Percentiles rank a stretch among this genome's conserved stretches.
These are phyloP conservation scores for Nettapus auritus DNA, from an alignment of 2,113 vertebrate species.

Conservation along the genomic window DNA sequence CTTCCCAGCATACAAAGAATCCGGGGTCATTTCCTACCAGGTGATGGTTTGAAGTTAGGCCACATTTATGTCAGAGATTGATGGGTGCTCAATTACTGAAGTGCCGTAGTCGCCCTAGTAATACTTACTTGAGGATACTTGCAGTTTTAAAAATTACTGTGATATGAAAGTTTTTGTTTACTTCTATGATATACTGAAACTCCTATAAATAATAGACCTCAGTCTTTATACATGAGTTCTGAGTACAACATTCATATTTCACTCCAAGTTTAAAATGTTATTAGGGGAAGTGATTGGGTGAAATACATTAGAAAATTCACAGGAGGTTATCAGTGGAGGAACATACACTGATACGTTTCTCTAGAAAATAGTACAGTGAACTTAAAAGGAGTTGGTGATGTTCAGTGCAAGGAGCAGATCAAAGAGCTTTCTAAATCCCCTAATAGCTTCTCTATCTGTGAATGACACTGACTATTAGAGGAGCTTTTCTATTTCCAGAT, in stretches of 20 bases:
- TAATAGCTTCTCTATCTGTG: constrained; percentile 44
- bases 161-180: not conserved
- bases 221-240: fast-evolving
- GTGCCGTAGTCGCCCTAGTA: not conserved
- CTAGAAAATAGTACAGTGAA: not conserved
- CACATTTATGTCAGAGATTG: not conserved
- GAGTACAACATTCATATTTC: not conserved
- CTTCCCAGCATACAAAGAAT: not conserved
- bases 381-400: constrained; percentile 7
- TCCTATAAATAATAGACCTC: not conserved
- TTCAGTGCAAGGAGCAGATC: constrained; percentile 40
- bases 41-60: constrained; percentile 34
- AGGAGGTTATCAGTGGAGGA: not conserved
- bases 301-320: not conserved
- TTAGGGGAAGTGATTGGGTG: not conserved
- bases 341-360: not conserved
- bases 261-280: not conserved
- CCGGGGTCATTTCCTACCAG: constrained; percentile 27
- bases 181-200: not conserved
- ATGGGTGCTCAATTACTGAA: not conserved
- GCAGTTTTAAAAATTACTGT: not conserved
- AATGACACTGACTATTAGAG: constrained; percentile 48
- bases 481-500: constrained; percentile 31
- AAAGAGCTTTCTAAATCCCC: constrained; percentile 28
- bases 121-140: not conserved